Conservation (phyloP, 1,140 invertebrate genomes). For the Homalodisca vitripennis region DNA sequence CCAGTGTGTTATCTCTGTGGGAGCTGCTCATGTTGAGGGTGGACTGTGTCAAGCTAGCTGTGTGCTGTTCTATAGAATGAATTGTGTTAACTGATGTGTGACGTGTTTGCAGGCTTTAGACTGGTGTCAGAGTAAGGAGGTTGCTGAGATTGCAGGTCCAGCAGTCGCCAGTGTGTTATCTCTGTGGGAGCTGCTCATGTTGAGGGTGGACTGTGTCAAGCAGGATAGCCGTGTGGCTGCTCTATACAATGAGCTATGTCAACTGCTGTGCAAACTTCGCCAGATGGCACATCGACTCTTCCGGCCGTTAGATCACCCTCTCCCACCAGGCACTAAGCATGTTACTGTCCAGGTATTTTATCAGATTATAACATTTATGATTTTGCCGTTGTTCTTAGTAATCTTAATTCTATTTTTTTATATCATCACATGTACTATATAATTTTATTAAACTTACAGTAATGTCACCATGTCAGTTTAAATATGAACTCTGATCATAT, state of each 20-base stretch:
- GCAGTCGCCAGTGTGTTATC: constrained; percentile 30
- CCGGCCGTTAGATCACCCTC: background rate
- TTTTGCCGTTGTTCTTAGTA: no score
- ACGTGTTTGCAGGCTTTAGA: constrained; percentile 29
- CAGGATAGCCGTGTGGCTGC: background rate
- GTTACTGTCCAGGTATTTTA: constrained; percentile 2
- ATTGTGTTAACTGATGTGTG: no score
- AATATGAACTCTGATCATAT: no score
- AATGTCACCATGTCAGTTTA: no score
- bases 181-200: constrained; percentile 32
- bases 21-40: constrained; percentile 32
- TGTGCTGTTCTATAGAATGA: no score
- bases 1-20: constrained; percentile 33
- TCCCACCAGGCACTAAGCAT: background rate
- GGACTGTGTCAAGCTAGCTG: no score
- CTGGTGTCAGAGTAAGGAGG: constrained; percentile 19
- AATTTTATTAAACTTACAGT: no score
- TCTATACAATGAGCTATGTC: constrained; percentile 1
- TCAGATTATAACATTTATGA: no score
- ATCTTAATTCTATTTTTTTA: no score
- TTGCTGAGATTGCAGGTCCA: constrained; percentile 32
- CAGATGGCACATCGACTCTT: background rate
- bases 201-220: constrained; percentile 30
- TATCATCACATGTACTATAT: no score
- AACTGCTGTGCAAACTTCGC: background rate